Conservation (phyloP, 2,113 vertebrate species). For the Corvus moneduloides region DNA sequence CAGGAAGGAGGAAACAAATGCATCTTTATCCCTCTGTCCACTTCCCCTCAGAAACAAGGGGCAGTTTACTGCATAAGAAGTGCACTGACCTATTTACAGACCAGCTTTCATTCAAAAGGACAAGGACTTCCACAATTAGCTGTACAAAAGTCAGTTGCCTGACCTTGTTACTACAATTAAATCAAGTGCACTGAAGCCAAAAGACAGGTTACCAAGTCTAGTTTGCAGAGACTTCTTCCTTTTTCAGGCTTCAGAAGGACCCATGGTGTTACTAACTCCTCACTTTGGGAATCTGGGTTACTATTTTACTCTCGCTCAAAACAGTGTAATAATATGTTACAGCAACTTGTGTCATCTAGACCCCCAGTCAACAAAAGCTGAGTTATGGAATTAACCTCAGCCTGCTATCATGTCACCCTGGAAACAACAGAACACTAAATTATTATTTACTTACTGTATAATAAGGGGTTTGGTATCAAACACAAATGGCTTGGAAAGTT, state of each 20-base stretch:
- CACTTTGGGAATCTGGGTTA: not conserved
- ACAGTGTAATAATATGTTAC: not conserved
- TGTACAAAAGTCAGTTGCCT: not conserved
- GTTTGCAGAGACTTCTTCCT: not conserved
- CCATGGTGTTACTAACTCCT: not conserved
- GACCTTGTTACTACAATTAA: not conserved
- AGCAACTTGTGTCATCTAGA: not conserved
- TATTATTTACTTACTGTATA: constrained; percentile 87
- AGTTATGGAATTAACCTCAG: not conserved
- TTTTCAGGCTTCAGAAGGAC: not conserved
- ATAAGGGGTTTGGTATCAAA: constrained; percentile 91
- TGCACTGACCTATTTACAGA: not conserved
- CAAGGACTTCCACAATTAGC: not conserved
- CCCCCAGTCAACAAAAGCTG: not conserved
- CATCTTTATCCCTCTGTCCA: not conserved
- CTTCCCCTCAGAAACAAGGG: not conserved
- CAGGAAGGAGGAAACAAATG: not conserved
- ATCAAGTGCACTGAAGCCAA: not conserved
- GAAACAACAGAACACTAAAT: not conserved
- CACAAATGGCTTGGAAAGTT: constrained; percentile 86
- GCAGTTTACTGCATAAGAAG: not conserved
- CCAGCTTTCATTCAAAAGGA: not conserved
- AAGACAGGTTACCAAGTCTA: not conserved
- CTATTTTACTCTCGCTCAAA: not conserved
- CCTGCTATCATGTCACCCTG: not conserved